Conservation (phyloP, 2,888 invertebrate genomes). For the Isoperla grammatica region DNA sequence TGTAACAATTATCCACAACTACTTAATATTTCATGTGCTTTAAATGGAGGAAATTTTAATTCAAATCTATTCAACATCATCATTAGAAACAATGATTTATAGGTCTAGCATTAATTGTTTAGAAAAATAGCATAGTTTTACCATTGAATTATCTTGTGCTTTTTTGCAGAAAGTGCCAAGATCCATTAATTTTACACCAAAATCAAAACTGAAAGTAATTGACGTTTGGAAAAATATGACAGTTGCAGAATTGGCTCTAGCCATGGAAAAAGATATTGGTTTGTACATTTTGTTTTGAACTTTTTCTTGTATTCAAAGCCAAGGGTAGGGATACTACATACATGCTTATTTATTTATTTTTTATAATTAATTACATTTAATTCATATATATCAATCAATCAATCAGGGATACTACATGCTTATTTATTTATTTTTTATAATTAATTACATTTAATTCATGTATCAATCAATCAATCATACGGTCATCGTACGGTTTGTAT, state of each 20-base stretch:
- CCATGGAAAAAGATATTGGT: slow-evolving; percentile 59
- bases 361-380: too few relatives aligned
- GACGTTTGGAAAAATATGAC: slow-evolving; percentile 80
- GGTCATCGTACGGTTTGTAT: too few relatives aligned
- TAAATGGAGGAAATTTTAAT: slow-evolving; percentile 8
- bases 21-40: neutral
- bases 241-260: slow-evolving; percentile 63
- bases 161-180: slow-evolving; percentile 46
- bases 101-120: too few relatives aligned
- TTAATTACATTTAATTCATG: neutral
- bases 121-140: too few relatives aligned
- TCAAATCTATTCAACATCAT: too few relatives aligned
- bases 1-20: too few relatives aligned
- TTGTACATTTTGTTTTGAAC: slow-evolving; percentile 33
- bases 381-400: too few relatives aligned
- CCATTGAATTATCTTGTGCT: neutral
- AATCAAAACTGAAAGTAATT: slow-evolving; percentile 51
- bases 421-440: neutral
- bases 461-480: neutral
- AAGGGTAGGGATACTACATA: neutral
- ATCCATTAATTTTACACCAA: slow-evolving; percentile 57
- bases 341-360: neutral
- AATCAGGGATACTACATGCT: too few relatives aligned
- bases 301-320: too few relatives aligned
- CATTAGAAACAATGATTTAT: too few relatives aligned